phyloP scores from a whole-genome alignment of 2,797 vertebrate genomes.

The Parambassis ranga region DNA sequence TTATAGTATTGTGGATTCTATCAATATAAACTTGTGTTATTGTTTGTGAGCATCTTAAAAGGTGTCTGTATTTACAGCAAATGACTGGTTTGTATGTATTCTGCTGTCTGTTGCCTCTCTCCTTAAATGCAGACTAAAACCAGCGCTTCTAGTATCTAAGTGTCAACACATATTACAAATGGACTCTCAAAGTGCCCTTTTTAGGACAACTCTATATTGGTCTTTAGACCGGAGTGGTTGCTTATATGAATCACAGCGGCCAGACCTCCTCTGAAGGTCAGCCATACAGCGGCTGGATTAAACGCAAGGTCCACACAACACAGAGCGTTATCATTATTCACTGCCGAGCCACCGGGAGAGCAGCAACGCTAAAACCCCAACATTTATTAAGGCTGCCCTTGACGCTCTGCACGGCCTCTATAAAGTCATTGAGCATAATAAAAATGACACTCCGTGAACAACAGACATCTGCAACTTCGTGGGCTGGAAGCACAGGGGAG shows the following conservation, averaged over 20 bases:
- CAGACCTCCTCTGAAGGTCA: conserved; percentile 48
- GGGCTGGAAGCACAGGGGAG: not conserved
- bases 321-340: conserved; percentile 53
- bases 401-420: conserved; percentile 5
- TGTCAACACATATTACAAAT: conserved; percentile 30
- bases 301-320: conserved; percentile 14
- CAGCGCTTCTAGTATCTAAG: conserved; percentile 10
- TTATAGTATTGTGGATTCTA: too few species aligned
- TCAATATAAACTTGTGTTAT: too few species aligned
- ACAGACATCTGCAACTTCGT: conserved; percentile 4
- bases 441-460: conserved; percentile 26
- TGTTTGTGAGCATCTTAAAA: too few species aligned
- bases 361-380: conserved; percentile 35
- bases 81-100: too few species aligned
- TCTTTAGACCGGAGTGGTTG: conserved; percentile 32
- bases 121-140: not conserved
- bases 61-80: too few species aligned
- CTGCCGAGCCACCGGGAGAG: conserved; percentile 16
- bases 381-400: conserved; percentile 54
- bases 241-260: conserved; percentile 37
- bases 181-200: conserved; percentile 27
- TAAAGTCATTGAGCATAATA: conserved; percentile 37
- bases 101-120: too few species aligned
- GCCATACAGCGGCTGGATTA: conserved; percentile 19
- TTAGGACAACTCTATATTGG: conserved; percentile 15